Base-by-base conservation (phyloP, 2,797 vertebrate species). In the Hyperoplus lanceolatus region DNA sequence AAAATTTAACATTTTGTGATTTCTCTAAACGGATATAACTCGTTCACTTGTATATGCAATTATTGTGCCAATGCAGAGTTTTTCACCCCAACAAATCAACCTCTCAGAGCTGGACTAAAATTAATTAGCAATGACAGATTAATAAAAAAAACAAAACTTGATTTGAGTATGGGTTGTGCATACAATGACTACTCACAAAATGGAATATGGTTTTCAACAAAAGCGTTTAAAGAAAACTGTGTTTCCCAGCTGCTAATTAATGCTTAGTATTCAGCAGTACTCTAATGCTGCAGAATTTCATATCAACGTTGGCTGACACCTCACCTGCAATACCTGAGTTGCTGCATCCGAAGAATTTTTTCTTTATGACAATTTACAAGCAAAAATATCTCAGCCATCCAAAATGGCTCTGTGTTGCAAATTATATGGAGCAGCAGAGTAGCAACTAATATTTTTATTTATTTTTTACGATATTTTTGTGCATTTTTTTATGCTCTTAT, bases 371-470 rank as follows among this genome's bases (percentile, higher is more conserved):
- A 15, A 38, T 18, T 18, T 4, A 9, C 29, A 21, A 60, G 7
- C 4, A 67, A 42, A 6, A 43, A 39, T 38, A 36, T 48, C 49
- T 11, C 8, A 39, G 7, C 41, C 8, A 10, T 71, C 1, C 36
- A 45, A 70, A 16, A 6, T 8, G 16, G 10, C 15, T 9, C 8
- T 1, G 11, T 14, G 42, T 42, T 46, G 10, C 63, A 48, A 54
- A 14, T 57, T 50, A 61, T 55, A 46, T 57, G 8, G 10, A 56
- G 42, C 43, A 68, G n/a, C 39, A 42, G 10, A 66, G 66, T 15
- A 79, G 39, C 43, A 67, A 76, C 63, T 16, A 67, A 72, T 29
- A 29, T 29, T 29, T 29, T 29, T 29, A 29, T 29, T 29, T 29
- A 29, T 29, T 29, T 29, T 29, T 29, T 29, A 3, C 3, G 3